These are phyloP conservation scores for Syrphus vitripennis DNA, from an alignment of 2,888 invertebrate genomes.

Conservation along the genomic window DNA sequence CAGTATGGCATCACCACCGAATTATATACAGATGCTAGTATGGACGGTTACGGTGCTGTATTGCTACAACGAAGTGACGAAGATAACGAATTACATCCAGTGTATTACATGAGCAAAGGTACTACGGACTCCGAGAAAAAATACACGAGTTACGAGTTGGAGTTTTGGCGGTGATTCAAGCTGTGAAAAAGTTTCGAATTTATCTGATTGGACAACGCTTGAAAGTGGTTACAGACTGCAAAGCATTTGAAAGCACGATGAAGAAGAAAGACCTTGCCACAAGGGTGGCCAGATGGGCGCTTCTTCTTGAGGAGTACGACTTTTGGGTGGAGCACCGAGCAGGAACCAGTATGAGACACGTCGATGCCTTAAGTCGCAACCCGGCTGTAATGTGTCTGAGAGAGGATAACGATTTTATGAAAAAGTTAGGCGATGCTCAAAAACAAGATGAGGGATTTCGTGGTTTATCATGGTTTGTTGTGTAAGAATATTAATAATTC, in stretches of 20 bases:
- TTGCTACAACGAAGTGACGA: too few species aligned
- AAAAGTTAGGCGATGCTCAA: too few species aligned
- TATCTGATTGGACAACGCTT: too few species aligned
- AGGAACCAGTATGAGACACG: slow-evolving; percentile 70
- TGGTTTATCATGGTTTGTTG: too few species aligned
- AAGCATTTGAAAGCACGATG: slow-evolving; percentile 59
- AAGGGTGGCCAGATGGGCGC: slow-evolving; percentile 70
- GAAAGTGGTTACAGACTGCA: slow-evolving; percentile 64
- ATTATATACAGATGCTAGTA: too few species aligned
- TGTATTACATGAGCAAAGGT: slow-evolving; percentile 24
- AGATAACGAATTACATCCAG: slow-evolving; percentile 17
- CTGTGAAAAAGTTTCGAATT: slow-evolving; percentile 49
- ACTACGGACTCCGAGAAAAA: slow-evolving; percentile 5
- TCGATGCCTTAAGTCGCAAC: too few species aligned
- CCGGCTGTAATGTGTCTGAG: too few species aligned
- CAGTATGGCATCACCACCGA: too few species aligned
- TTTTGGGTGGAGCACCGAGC: slow-evolving; percentile 71
- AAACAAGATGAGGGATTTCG: too few species aligned
- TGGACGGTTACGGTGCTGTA: too few species aligned
- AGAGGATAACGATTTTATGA: too few species aligned
- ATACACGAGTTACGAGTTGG: slow-evolving; percentile 19
- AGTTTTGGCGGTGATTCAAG: slow-evolving; percentile 20
- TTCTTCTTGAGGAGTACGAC: slow-evolving; percentile 69
- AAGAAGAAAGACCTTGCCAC: slow-evolving; percentile 56
- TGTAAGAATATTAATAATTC: too few species aligned